Evolutionary conservation across 2,113 vertebrate genomes (phyloP), one percentile per base, ranked within the genome.

Genomic region (Spizaetus ornatus): DNA sequence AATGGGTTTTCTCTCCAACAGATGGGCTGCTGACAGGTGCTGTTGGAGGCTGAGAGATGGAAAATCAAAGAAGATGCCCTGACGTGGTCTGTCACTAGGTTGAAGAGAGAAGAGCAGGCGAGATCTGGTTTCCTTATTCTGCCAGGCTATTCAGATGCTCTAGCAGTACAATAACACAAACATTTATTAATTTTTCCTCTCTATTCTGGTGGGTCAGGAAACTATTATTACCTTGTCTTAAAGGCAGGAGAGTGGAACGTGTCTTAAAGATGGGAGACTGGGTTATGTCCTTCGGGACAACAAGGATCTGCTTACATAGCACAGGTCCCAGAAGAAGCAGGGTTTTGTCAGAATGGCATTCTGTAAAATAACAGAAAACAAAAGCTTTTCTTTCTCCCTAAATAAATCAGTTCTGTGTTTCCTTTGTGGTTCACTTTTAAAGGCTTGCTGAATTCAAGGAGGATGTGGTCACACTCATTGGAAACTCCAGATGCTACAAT

Each of bases 391-490:
- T 93, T 93, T 86, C 73, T 84, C 80, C 40, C 53, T 86, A 92
- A 95, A 93, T 88, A 93, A 92, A 81, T 87, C 47, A 69, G 69
- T 80, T 93, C 71, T 91, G 62, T 88, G 71, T 66, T 95, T 94
- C 91, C 84, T 87, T 78, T 95, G 90, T 79, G 95, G 97, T 90
- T 95, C 73, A 20, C 19, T 95, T 90, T 66, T 92, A 70, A 89
- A 87, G 79, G 27, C 91, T 95, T 80, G 31, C 47, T 85, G 45
- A 86, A 84, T 85, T 77, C 82, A 85, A 67, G 72, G 71, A 95
- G 92, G 95, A 96, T 96, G 91, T 93, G 92, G 93, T 96, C 94
- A 91, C 70, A 56, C 50, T 88, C 47, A 14, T 88, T 90, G 77
- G 90, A 88, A 96, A 88, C 80, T 93, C 70, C 90, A 95, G 88